These are phyloP conservation scores for Anagrus nilaparvatae DNA, from an alignment of 1,140 invertebrate species.

Conservation along the genomic window DNA sequence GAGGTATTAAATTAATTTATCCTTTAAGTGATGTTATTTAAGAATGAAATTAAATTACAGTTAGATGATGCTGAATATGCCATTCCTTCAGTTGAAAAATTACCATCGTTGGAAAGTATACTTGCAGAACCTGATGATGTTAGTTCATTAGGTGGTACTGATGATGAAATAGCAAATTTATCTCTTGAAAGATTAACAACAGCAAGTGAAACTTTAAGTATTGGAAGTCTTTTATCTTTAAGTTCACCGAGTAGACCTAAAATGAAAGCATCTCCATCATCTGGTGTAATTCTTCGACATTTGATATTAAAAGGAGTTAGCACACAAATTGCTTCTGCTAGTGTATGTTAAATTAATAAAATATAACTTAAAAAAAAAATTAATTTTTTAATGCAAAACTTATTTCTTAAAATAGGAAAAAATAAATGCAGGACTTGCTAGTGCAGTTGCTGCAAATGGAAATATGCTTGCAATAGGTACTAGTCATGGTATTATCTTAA, in stretches of 20 bases:
- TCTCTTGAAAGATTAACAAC: slow-evolving; percentile 31
- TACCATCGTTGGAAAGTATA: slow-evolving; percentile 78
- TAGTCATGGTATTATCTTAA: slow-evolving; percentile 81
- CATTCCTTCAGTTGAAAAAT: slow-evolving; percentile 63
- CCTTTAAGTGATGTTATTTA: slow-evolving; percentile 1
- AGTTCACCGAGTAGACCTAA: slow-evolving; percentile 39
- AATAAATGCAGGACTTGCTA: slow-evolving; percentile 80
- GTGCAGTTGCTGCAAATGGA: slow-evolving; percentile 65
- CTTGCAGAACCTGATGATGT: slow-evolving; percentile 64
- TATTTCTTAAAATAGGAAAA: slow-evolving; percentile 52
- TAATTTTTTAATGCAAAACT: neutral
- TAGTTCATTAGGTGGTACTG: slow-evolving; percentile 48
- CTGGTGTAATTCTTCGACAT: slow-evolving; percentile 70
- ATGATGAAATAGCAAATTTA: slow-evolving; percentile 34
- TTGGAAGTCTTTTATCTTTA: slow-evolving; percentile 36
- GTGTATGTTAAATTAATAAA: slow-evolving; percentile 43
- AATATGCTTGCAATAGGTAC: slow-evolving; percentile 83
- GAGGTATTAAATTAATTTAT: slow-evolving; percentile 45
- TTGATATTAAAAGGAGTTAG: slow-evolving; percentile 75
- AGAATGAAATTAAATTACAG: slow-evolving; percentile 31
- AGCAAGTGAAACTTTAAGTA: slow-evolving; percentile 36
- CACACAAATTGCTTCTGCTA: slow-evolving; percentile 71
- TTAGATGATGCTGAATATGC: slow-evolving; percentile 77
- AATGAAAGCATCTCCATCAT: slow-evolving; percentile 39
- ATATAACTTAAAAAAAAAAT: neutral